These are phyloP conservation scores for Anagyrus pseudococci DNA, from an alignment of 2,888 invertebrate species.

Conservation along the genomic window DNA sequence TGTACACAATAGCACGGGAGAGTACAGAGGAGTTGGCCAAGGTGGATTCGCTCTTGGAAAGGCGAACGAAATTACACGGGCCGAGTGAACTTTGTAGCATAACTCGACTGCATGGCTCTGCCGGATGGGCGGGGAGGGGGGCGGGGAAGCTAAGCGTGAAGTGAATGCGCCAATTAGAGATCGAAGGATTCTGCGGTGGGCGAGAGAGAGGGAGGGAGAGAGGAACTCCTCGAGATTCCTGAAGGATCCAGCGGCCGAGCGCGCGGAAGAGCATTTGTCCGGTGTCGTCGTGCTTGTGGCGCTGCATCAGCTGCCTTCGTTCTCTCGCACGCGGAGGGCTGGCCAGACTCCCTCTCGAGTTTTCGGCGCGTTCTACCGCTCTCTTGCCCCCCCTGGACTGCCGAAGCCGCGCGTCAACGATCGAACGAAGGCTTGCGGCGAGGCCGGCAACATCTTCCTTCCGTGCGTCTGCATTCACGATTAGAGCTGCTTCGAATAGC, in stretches of 20 bases:
- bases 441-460: constrained; percentile 29
- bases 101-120: constrained; percentile 27
- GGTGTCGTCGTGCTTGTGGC: too few relatives aligned
- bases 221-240: constrained; percentile 50
- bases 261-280: constrained; percentile 54
- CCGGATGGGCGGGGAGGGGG: too few relatives aligned
- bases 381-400: too few relatives aligned
- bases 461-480: constrained; percentile 29
- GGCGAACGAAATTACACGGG: constrained; percentile 20
- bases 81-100: constrained; percentile 33
- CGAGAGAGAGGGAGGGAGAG: neutral
- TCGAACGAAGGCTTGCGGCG: constrained; percentile 34
- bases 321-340: too few relatives aligned
- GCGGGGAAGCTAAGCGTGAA: constrained; percentile 35
- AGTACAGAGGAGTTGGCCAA: too few relatives aligned
- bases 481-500: too few relatives aligned
- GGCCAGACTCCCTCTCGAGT: too few relatives aligned
- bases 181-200: constrained; percentile 54
- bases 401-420: constrained; percentile 27
- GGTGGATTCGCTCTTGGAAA: too few relatives aligned
- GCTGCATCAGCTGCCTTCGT: too few relatives aligned
- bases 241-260: constrained; percentile 46
- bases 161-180: constrained; percentile 59
- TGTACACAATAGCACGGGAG: too few relatives aligned
- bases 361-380: too few relatives aligned